Evolutionary conservation across 2,888 invertebrate species (phyloP).

Genomic region (Volucella inanis): DNA sequence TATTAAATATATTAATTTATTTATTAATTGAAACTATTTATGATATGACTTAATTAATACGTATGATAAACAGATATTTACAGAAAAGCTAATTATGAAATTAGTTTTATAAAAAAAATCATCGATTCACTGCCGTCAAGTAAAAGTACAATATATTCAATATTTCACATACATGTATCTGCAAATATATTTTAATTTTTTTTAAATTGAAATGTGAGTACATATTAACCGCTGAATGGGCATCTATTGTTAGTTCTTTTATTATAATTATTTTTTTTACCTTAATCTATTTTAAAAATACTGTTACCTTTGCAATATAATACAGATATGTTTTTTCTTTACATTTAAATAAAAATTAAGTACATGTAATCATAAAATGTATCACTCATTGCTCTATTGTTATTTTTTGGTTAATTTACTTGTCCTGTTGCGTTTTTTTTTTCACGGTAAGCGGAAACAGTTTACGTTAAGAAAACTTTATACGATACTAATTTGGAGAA

Average conservation of each 20-base stretch:
- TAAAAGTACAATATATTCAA: background rate
- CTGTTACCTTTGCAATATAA: conserved; percentile 48
- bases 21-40: conserved; percentile 51
- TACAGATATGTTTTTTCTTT: conserved; percentile 68
- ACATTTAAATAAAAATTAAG: conserved; percentile 70
- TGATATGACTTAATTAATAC: conserved; percentile 44
- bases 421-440: conserved; percentile 21
- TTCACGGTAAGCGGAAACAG: conserved; percentile 60
- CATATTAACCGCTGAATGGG: conserved; percentile 11
- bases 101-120: conserved; percentile 28
- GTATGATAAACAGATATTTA: conserved; percentile 55
- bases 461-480: conserved; percentile 66
- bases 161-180: no score
- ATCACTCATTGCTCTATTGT: conserved; percentile 75
- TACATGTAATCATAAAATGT: conserved; percentile 68
- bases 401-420: conserved; percentile 73
- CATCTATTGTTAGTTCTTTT: conserved; percentile 5
- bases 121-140: conserved; percentile 2
- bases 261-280: conserved; percentile 18
- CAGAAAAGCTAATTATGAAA: conserved; percentile 53
- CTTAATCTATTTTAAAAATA: conserved; percentile 55
- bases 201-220: conserved; percentile 2
- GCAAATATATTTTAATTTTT: background rate
- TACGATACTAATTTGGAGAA: conserved; percentile 8
- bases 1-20: conserved; percentile 41